Evolutionary conservation across 2,113 vertebrate genomes (phyloP), one percentile per base, ranked within the genome.

Genomic region (Marmota monax): DNA sequence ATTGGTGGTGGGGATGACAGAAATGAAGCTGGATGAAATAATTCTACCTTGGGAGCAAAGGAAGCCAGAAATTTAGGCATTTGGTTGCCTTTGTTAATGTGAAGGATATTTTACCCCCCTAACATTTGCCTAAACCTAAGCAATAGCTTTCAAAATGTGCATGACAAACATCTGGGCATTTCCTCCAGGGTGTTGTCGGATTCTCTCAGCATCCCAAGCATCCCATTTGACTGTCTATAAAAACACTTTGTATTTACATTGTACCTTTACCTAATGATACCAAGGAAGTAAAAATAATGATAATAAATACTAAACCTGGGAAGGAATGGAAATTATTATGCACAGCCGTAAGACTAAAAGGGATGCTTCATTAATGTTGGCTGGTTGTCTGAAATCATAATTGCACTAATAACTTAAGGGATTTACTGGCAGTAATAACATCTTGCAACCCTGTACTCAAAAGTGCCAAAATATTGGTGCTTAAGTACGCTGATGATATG

Each of bases 1-100:
- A 92, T 90, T 94, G 61, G 18, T 97, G 86, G 79, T 77, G 39
- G 85, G 84, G 94, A 39, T 72, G 92, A 61, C 84, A 84, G 51
- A 94, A 93, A 73, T 48, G 10, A 92, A 98, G 83, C 89, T 67
- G 32, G 69, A 58, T 94, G 79, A 97, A 96, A 92, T 78, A 63
- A 95, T 96, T 98, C 97, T 78, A 96, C 84, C 91, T 67, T 53
- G 87, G 74, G 84, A 84, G 56, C 56, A 67, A 87, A 95, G 56
- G 67, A 77, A 95, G 45, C 3, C 77, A 95, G 53, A 58, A 23
- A 96, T 87, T 39, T 42, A 84, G 77, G 48, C 6, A 92, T 29
- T 48, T 91, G 86, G 14, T 88, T 90, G 42, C 84, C 51, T 89
- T 42, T 72, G 53, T 95, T 76, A 10, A 86, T 72, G 27, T 74